A percentile compares a stretch with the other conserved stretches of the same genome.
Conservation (phyloP, 2,113 vertebrate genomes). For the Microcebus tavaratra region DNA sequence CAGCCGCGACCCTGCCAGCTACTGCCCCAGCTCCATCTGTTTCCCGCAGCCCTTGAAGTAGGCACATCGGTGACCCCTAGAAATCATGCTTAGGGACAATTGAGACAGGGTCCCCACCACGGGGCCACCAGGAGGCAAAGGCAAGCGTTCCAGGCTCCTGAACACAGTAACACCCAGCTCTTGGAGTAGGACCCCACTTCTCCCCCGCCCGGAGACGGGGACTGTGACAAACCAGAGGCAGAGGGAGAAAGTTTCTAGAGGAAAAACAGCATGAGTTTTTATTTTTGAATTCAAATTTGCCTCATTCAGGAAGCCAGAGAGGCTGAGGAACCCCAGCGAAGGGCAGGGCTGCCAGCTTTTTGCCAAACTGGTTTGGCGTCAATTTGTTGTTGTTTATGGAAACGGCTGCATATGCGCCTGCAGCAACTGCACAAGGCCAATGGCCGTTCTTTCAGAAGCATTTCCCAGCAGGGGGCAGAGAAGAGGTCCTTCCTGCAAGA, state of each 20-base stretch:
- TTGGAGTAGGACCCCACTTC: background rate
- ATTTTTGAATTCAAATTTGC: background rate
- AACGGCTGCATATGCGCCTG: background rate
- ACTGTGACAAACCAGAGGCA: background rate
- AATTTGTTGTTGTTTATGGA: background rate
- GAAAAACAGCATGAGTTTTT: background rate
- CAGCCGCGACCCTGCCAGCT: background rate
- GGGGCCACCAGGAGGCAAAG: background rate
- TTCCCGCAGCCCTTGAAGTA: background rate
- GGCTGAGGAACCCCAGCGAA: background rate
- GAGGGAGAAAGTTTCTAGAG: background rate
- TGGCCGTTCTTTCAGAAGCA: no score
- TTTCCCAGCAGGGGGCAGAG: background rate
- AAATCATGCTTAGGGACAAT: background rate
- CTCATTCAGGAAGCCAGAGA: background rate
- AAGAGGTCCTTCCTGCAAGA: background rate
- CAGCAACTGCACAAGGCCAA: background rate
- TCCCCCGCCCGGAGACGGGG: background rate
- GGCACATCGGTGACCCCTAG: background rate
- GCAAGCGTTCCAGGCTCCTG: background rate
- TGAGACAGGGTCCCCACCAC: background rate
- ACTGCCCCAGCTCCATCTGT: background rate
- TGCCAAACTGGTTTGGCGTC: conserved; percentile 44
- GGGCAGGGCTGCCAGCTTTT: background rate
- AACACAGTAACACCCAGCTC: background rate